phyloP scores from a whole-genome alignment of 2,888 invertebrate genomes.

The Cistogaster globosa region DNA sequence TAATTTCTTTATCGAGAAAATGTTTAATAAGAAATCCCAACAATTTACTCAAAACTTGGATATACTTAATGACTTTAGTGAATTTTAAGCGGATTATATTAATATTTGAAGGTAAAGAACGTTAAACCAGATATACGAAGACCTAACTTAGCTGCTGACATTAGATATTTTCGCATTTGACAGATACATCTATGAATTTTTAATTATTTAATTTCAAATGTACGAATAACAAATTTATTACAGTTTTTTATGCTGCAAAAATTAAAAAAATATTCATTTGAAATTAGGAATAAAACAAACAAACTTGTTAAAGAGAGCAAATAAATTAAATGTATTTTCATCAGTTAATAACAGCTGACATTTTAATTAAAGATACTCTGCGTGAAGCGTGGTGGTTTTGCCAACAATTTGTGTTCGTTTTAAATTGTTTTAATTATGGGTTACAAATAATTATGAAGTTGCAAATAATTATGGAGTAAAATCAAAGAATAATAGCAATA shows the following conservation, averaged over 20 bases:
- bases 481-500: not conserved
- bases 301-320: not conserved
- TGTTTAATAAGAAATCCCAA: constrained; percentile 53
- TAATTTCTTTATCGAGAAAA: constrained; percentile 32
- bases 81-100: constrained; percentile 67
- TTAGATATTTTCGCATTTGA: constrained; percentile 1
- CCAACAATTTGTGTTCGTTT: not conserved
- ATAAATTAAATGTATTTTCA: constrained; percentile 16
- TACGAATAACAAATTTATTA: not conserved
- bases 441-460: not conserved
- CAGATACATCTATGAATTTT: not conserved
- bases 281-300: not conserved
- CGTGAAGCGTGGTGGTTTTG: constrained; percentile 28
- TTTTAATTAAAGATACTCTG: constrained; percentile 36
- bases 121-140: not conserved
- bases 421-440: not conserved
- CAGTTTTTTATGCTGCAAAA: not conserved
- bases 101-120: constrained; percentile 54
- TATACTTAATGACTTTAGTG: constrained; percentile 52
- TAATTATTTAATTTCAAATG: not conserved
- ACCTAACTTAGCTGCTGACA: not conserved
- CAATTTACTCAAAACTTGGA: constrained; percentile 55
- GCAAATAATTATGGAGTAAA: not conserved
- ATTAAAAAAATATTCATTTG: not conserved
- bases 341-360: constrained; percentile 20